Conservation (phyloP, 2,888 invertebrate species). For the Ecdyonurus torrentis region DNA sequence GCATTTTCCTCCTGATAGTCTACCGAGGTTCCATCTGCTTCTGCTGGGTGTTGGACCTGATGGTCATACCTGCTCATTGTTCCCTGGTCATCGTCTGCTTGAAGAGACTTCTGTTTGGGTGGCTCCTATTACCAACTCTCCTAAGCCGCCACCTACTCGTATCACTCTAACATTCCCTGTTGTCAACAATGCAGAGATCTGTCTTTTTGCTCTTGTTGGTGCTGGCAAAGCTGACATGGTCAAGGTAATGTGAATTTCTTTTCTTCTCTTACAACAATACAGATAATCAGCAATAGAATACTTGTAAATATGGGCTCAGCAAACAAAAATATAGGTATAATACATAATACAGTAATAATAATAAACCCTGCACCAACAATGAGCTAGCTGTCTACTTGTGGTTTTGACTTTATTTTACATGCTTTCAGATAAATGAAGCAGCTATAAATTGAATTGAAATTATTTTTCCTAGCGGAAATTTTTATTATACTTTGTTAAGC, state of each 20-base stretch:
- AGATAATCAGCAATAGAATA: background rate
- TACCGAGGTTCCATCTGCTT: conserved; percentile 70
- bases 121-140: conserved; percentile 77
- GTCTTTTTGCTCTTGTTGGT: conserved; percentile 74
- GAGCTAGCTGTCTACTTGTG: too few species aligned
- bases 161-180: conserved; percentile 85
- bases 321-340: too few species aligned
- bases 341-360: background rate
- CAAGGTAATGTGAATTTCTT: conserved; percentile 37
- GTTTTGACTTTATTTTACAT: too few species aligned
- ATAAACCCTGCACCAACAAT: too few species aligned
- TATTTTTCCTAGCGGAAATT: too few species aligned
- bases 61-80: conserved; percentile 94
- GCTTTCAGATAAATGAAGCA: too few species aligned
- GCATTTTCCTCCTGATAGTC: conserved; percentile 37
- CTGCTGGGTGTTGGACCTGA: conserved; percentile 95
- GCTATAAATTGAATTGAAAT: too few species aligned
- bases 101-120: conserved; percentile 49
- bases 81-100: conserved; percentile 61
- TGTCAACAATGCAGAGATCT: conserved; percentile 67
- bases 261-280: background rate
- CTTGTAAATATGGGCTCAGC: background rate
- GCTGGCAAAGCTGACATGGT: conserved; percentile 75
- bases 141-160: conserved; percentile 84
- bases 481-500: too few species aligned